phyloP scores from a whole-genome alignment of 2,113 vertebrate species.

The Periophthalmodon schlosseri region DNA sequence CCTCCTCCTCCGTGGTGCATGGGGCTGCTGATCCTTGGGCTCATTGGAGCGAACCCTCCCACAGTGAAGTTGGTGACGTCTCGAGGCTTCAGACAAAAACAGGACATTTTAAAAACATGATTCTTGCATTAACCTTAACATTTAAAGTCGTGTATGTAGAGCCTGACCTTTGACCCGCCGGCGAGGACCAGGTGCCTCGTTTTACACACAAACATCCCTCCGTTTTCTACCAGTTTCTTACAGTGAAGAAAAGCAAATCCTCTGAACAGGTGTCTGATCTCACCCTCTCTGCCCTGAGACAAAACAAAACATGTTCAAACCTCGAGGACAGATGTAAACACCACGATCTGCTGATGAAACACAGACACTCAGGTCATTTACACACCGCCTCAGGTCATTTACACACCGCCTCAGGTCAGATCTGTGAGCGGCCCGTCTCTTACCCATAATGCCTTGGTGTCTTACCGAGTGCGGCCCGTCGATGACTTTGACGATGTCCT shows the following conservation, averaged over 20 bases:
- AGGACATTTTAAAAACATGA: neutral
- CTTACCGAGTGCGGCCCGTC: slow-evolving; percentile 92
- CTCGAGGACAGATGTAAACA: no score
- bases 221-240: slow-evolving; percentile 95
- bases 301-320: neutral
- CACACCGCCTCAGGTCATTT: no score
- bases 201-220: slow-evolving; percentile 96
- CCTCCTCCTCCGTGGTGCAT: slow-evolving; percentile 90
- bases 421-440: no score
- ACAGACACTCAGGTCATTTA: no score
- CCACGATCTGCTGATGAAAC: no score
- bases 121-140: accelerated
- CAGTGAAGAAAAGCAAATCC: slow-evolving; percentile 95
- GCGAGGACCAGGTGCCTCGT: slow-evolving; percentile 89
- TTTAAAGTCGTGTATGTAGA: neutral
- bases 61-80: slow-evolving; percentile 93
- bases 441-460: neutral
- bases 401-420: no score
- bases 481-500: slow-evolving; percentile 96
- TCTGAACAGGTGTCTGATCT: slow-evolving; percentile 90
- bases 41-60: slow-evolving; percentile 91
- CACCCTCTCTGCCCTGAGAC: slow-evolving; percentile 87
- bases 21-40: slow-evolving; percentile 93
- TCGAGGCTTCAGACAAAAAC: slow-evolving; percentile 78
- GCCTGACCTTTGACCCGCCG: slow-evolving; percentile 88